A percentile compares a stretch with the other conserved stretches of the same genome.
These are phyloP conservation scores for Aphidius colemani DNA, from an alignment of 2,888 invertebrate species.

Conservation along the genomic window DNA sequence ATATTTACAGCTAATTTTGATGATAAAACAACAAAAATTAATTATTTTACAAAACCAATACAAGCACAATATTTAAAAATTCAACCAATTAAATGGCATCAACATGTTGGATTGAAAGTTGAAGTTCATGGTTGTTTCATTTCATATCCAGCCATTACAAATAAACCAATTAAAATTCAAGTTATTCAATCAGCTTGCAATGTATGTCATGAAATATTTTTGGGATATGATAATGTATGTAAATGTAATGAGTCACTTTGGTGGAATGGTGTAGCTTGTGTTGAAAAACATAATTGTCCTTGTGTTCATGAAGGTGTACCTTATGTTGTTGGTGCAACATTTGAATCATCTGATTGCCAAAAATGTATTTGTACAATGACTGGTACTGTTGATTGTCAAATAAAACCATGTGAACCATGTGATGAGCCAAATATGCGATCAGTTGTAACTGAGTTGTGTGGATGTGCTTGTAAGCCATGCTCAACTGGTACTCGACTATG, in stretches of 20 bases:
- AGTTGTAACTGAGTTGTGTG: constrained; percentile 68
- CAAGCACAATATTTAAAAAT: constrained; percentile 74
- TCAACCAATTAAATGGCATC: constrained; percentile 74
- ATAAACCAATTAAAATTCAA: constrained; percentile 3
- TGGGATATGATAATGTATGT: constrained; percentile 59
- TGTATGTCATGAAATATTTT: constrained; percentile 64
- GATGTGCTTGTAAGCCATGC: constrained; percentile 77
- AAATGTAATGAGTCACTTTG: constrained; percentile 64
- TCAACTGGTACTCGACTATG: constrained; percentile 70
- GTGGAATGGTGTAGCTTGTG: constrained; percentile 79
- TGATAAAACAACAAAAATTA: constrained; percentile 64
- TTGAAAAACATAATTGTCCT: constrained; percentile 74
- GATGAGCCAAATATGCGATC: constrained; percentile 64
- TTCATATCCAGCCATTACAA: constrained; percentile 63
- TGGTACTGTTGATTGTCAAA: constrained; percentile 72
- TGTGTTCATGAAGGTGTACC: constrained; percentile 73
- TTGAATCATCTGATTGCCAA: constrained; percentile 74
- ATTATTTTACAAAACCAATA: constrained; percentile 75
- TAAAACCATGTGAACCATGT: constrained; percentile 73
- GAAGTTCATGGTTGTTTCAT: constrained; percentile 81
- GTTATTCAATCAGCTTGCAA: constrained; percentile 52
- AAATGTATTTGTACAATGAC: constrained; percentile 80
- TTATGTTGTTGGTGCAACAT: constrained; percentile 73
- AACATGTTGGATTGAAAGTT: constrained; percentile 73
- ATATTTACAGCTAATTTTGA: constrained; percentile 78